These are phyloP conservation scores for Drosophila setifemur DNA, from an alignment of 1,140 invertebrate genomes.

Conservation along the genomic window DNA sequence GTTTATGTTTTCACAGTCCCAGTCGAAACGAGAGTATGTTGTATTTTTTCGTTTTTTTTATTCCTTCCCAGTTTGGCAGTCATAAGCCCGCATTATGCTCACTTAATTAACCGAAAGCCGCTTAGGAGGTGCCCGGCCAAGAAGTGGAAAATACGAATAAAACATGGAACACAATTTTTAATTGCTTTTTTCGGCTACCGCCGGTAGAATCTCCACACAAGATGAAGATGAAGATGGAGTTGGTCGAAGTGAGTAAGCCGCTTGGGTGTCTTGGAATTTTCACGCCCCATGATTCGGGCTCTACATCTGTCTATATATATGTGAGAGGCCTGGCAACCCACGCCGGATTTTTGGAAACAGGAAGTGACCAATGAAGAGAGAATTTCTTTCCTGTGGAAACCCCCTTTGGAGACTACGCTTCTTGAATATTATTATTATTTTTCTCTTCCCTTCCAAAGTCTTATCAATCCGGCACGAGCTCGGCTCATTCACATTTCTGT, in stretches of 20 bases:
- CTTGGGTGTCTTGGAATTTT: conserved; percentile 30
- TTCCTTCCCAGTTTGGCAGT: conserved; percentile 67
- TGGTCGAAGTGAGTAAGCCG: conserved; percentile 38
- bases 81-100: conserved; percentile 79
- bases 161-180: conserved; percentile 72
- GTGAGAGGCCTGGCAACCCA: neutral
- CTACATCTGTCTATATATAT: neutral
- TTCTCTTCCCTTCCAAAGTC: neutral
- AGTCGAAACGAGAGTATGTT: neutral
- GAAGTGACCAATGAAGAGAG: conserved; percentile 3
- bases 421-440: neutral
- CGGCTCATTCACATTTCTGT: conserved; percentile 37
- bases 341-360: conserved; percentile 2
- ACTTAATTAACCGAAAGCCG: conserved; percentile 77
- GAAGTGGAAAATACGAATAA: conserved; percentile 17
- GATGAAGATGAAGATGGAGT: neutral
- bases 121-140: conserved; percentile 49
- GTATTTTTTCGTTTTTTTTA: no score
- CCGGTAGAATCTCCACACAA: conserved; percentile 15
- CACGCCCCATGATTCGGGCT: conserved; percentile 4
- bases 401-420: conserved; percentile 9
- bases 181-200: conserved; percentile 71
- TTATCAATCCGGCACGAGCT: conserved; percentile 42
- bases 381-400: neutral
- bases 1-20: conserved; percentile 2